Percentiles rank a stretch among this genome's conserved stretches.
Evolutionary conservation across 2,797 vertebrate genomes (phyloP).

Genomic region (Muraenolepis orangiensis): DNA sequence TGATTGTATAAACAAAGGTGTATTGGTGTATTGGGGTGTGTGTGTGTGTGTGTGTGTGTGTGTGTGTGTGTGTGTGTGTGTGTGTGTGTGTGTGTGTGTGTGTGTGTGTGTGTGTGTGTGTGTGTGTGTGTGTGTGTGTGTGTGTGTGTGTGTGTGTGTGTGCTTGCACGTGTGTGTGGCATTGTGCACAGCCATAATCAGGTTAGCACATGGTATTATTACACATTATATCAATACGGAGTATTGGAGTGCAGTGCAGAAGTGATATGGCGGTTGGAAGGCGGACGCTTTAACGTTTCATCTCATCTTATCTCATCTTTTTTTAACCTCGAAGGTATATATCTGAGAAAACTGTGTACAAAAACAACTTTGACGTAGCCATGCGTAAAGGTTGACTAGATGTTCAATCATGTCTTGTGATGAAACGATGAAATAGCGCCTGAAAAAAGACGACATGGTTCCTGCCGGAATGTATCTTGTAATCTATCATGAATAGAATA

Average conservation of each 20-base stretch:
- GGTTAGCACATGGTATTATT: background rate
- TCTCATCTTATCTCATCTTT: background rate
- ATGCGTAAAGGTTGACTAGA: no score
- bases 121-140: background rate
- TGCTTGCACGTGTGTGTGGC: background rate
- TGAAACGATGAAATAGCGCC: background rate
- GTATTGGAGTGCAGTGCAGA: background rate
- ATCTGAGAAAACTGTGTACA: background rate
- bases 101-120: background rate
- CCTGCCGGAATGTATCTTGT: no score
- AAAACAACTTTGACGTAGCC: background rate
- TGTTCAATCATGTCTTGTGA: background rate
- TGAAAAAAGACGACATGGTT: background rate
- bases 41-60: background rate
- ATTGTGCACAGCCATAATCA: background rate
- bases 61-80: background rate
- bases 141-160: background rate
- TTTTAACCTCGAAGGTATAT: background rate
- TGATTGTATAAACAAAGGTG: background rate
- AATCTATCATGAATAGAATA: background rate
- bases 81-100: background rate
- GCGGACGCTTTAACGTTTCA: background rate
- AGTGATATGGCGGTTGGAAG: background rate
- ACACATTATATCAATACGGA: background rate
- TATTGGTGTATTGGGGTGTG: background rate